Evolutionary conservation across 1,140 invertebrate species (phyloP).

Genomic region (Habropoda laboriosa): DNA sequence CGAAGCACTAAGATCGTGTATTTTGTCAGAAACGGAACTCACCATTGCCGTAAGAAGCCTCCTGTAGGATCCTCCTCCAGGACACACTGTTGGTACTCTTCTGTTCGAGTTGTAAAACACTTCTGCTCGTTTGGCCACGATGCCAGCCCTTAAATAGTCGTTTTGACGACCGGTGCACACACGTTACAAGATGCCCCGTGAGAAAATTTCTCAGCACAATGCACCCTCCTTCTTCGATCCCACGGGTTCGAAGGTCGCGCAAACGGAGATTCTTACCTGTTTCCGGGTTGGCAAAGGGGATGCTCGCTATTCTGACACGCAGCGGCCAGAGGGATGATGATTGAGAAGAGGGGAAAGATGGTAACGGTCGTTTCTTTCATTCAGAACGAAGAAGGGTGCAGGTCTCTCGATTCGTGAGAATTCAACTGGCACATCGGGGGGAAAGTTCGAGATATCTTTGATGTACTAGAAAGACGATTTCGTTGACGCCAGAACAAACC

Average conservation of each 20-base stretch:
- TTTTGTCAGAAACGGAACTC: conserved; percentile 76
- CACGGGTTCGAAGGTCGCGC: conserved; percentile 11
- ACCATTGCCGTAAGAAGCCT: conserved; percentile 58
- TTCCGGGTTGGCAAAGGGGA: conserved; percentile 32
- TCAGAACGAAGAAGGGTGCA: neutral
- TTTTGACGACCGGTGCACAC: neutral
- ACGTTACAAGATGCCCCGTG: conserved; percentile 20
- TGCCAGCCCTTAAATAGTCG: conserved; percentile 31
- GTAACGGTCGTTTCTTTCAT: conserved; percentile 42
- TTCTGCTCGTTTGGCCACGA: neutral
- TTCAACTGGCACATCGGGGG: neutral
- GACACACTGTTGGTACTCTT: neutral
- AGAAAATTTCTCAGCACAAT: conserved; percentile 24
- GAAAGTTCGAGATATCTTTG: neutral
- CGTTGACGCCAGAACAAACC: too few species aligned
- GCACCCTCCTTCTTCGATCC: conserved; percentile 10
- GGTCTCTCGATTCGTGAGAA: conserved; percentile 34
- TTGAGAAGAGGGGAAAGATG: neutral
- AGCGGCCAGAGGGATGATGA: neutral
- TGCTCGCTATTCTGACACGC: conserved; percentile 17
- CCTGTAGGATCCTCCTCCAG: neutral
- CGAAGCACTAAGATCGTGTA: conserved; percentile 78
- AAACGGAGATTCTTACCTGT: conserved; percentile 33
- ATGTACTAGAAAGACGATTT: neutral
- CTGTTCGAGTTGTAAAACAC: conserved; percentile 11